These are phyloP conservation scores for Microcaecilia unicolor DNA, from an alignment of 2,797 vertebrate genomes.

Conservation along the genomic window DNA sequence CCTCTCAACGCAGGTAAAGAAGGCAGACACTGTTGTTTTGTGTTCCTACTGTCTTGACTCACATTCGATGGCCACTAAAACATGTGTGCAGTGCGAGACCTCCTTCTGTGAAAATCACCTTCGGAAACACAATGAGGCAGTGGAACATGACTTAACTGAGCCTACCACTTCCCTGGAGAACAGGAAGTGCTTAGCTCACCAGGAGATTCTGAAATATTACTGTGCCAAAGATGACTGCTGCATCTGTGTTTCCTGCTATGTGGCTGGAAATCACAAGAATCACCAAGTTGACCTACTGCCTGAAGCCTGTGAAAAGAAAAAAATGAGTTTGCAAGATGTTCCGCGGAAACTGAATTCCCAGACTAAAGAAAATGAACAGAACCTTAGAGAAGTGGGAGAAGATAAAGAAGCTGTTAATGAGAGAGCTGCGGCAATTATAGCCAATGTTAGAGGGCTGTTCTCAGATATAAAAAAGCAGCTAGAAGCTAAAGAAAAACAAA, in stretches of 20 bases:
- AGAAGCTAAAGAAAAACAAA: not conserved
- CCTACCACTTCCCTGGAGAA: constrained; percentile 5
- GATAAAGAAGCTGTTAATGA: not conserved
- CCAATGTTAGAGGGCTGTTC: not conserved
- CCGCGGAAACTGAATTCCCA: constrained; percentile 32
- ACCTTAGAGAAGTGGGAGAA: not conserved
- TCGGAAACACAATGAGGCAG: constrained; percentile 42
- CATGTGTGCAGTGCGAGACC: constrained; percentile 54
- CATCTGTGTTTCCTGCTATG: constrained; percentile 45
- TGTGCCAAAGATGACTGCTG: constrained; percentile 43
- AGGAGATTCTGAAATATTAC: constrained; percentile 43
- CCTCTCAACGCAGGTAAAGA: constrained; percentile 1
- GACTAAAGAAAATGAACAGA: not conserved
- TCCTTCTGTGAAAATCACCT: constrained; percentile 51
- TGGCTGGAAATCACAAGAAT: constrained; percentile 41
- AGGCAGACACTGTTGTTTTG: not conserved
- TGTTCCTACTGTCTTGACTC: constrained; percentile 50
- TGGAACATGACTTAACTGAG: constrained; percentile 36
- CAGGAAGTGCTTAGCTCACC: constrained; percentile 37
- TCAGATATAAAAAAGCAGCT: not conserved
- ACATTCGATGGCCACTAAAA: constrained; percentile 32
- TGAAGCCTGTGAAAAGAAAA: constrained; percentile 52
- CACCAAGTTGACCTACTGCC: constrained; percentile 52
- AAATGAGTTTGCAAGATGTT: constrained; percentile 31
- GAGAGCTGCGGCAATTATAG: not conserved